A percentile compares a stretch with the other conserved stretches of the same genome.
These are phyloP conservation scores for Butastur rufipennis DNA, from an alignment of 2,113 vertebrate species.

Conservation along the genomic window DNA sequence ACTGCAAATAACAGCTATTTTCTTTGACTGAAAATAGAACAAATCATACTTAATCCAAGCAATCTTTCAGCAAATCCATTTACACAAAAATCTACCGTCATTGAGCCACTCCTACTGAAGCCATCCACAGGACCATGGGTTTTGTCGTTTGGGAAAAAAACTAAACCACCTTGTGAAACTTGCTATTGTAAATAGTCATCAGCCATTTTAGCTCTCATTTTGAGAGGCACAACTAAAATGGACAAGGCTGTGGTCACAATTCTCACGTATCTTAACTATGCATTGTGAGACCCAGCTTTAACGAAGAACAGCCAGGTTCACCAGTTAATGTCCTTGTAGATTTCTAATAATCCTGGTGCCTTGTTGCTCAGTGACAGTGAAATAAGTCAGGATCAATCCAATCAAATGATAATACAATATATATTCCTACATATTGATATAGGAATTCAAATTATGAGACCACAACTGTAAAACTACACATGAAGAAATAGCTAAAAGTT, in stretches of 20 bases:
- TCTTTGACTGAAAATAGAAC: constrained; percentile 4
- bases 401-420: not conserved
- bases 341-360: not conserved
- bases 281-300: not conserved
- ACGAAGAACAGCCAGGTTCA: not conserved
- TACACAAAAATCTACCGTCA: not conserved
- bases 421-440: not conserved
- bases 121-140: not conserved
- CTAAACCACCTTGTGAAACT: not conserved
- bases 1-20: constrained; percentile 44
- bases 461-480: not conserved
- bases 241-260: not conserved
- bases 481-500: not conserved
- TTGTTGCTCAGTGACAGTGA: not conserved
- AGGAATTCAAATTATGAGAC: not conserved
- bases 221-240: not conserved
- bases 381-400: not conserved
- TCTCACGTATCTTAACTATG: not conserved
- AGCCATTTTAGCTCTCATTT: not conserved
- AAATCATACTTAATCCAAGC: constrained; percentile 27
- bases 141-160: not conserved
- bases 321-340: not conserved
- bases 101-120: not conserved
- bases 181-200: not conserved
- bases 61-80: constrained; percentile 22